Evolutionary conservation across 2,113 vertebrate species (phyloP).

Genomic region (Columba livia): DNA sequence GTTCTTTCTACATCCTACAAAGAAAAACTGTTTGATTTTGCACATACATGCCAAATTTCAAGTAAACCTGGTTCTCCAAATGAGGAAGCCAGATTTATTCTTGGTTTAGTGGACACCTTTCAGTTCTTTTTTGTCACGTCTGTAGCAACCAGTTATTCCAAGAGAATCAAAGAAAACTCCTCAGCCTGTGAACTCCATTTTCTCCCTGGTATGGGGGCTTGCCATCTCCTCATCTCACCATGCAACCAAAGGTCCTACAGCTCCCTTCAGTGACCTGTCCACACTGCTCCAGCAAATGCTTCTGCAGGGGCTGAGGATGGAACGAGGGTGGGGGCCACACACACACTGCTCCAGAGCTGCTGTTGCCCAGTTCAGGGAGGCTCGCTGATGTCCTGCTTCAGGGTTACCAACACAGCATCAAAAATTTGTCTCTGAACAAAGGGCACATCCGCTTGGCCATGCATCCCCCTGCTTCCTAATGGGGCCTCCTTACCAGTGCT

Average conservation of each 20-base stretch:
- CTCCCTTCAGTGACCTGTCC: not conserved
- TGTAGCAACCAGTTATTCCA: not conserved
- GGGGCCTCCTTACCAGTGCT: not conserved
- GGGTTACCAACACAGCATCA: not conserved
- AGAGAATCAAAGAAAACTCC: not conserved
- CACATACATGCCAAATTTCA: not conserved
- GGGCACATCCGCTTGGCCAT: not conserved
- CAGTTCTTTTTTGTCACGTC: not conserved
- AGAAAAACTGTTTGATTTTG: not conserved
- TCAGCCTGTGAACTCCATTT: not conserved
- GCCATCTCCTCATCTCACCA: not conserved
- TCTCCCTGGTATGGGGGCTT: not conserved
- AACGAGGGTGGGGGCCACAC: too few relatives aligned
- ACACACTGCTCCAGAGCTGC: not conserved
- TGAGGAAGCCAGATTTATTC: not conserved
- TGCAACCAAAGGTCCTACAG: not conserved
- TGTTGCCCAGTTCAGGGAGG: not conserved
- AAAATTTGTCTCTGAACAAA: not conserved
- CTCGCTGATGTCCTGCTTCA: not conserved
- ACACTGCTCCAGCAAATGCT: not conserved
- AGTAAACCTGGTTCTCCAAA: not conserved
- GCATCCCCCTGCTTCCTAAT: not conserved
- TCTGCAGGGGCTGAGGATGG: fast-evolving
- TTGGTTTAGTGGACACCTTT: not conserved
- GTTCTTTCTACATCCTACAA: not conserved